Conservation (phyloP, 37 sponge, comb jelly and placozoan genomes). For the Lycopodina hypogea region DNA sequence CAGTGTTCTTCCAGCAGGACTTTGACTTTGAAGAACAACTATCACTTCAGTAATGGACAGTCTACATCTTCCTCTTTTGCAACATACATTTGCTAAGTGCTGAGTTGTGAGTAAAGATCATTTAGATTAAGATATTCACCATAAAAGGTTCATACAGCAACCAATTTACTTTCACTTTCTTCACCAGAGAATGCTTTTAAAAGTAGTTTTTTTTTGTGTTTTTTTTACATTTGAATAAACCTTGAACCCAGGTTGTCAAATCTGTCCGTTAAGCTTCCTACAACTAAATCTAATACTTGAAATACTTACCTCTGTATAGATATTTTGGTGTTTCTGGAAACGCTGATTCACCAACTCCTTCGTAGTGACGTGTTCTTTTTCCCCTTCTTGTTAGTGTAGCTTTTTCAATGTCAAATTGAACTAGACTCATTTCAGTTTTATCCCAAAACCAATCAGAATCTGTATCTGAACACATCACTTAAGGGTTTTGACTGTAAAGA, state of each 20-base stretch:
- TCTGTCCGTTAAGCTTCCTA: slow-evolving; percentile 43
- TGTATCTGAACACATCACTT: slow-evolving; percentile 40
- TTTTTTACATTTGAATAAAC: slow-evolving; percentile 57
- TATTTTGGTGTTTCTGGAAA: slow-evolving; percentile 35
- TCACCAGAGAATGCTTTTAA: slow-evolving; percentile 48
- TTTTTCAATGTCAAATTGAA: slow-evolving; percentile 53
- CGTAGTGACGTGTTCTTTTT: slow-evolving; percentile 49
- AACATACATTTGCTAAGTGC: slow-evolving; percentile 20
- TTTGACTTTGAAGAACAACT: slow-evolving; percentile 34
- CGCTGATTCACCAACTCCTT: slow-evolving; percentile 47
- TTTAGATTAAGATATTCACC: slow-evolving; percentile 38
- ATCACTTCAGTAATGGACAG: slow-evolving; percentile 40
- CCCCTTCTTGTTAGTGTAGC: slow-evolving; percentile 53
- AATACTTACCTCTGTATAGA: slow-evolving; percentile 43
- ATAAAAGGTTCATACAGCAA: slow-evolving; percentile 42
- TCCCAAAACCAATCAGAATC: slow-evolving; percentile 73
- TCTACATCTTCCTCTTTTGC: slow-evolving; percentile 23
- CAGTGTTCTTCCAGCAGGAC: slow-evolving; percentile 10
- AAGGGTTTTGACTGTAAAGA: slow-evolving; percentile 69
- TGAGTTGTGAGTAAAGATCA: slow-evolving; percentile 56
- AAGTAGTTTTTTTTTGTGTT: slow-evolving; percentile 53
- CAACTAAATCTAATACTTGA: slow-evolving; percentile 65
- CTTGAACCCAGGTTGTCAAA: slow-evolving; percentile 67
- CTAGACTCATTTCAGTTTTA: slow-evolving; percentile 40
- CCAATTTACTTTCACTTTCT: slow-evolving; percentile 34